phyloP scores from a whole-genome alignment of 2,888 invertebrate genomes.

The Kryphioiulus occultus region DNA sequence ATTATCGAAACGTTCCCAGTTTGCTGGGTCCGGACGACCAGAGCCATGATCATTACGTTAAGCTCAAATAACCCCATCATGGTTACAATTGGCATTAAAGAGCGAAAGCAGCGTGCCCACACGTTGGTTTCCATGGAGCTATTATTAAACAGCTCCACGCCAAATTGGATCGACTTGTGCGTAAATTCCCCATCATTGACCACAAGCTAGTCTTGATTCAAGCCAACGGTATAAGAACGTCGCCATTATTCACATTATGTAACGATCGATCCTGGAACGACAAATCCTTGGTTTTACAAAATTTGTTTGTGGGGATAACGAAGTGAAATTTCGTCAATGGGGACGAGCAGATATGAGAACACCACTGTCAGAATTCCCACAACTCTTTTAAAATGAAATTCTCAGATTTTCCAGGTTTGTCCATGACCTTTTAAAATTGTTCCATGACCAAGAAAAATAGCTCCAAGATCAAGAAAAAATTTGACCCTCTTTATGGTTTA shows the following conservation, averaged over 20 bases:
- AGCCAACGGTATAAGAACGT: not conserved
- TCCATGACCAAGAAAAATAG: no score
- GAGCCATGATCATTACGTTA: not conserved
- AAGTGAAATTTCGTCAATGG: not conserved
- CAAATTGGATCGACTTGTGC: not conserved
- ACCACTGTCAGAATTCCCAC: no score
- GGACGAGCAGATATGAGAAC: not conserved
- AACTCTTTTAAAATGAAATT: no score
- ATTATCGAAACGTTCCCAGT: not conserved
- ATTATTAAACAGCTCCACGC: not conserved
- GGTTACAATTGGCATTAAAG: constrained; percentile 10
- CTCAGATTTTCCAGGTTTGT: no score
- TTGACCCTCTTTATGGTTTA: no score
- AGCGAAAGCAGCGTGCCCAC: not conserved
- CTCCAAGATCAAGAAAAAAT: no score
- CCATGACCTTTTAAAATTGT: no score
- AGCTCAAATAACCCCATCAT: constrained; percentile 17
- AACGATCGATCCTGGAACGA: not conserved
- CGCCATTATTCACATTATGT: not conserved
- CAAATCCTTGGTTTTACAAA: not conserved
- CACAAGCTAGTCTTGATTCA: not conserved
- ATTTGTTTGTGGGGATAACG: not conserved
- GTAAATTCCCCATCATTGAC: not conserved
- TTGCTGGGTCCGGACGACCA: not conserved
- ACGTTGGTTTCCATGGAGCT: not conserved